A percentile compares a stretch with the other conserved stretches of the same genome.
These are phyloP conservation scores for Dione juno DNA, from an alignment of 2,888 invertebrate species.

Conservation along the genomic window DNA sequence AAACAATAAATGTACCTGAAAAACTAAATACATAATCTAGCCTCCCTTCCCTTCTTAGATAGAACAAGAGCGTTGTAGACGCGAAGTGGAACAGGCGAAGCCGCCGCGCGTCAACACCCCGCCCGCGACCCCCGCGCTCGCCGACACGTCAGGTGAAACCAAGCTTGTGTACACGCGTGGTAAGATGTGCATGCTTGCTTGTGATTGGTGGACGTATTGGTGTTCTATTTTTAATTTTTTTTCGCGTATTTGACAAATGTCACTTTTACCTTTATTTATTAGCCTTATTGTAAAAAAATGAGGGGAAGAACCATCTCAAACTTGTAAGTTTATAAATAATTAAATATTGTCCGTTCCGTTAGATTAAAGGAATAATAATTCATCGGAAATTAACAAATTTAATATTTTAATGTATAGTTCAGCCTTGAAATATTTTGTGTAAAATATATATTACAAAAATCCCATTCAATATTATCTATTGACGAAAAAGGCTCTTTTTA, in stretches of 20 bases:
- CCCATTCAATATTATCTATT: too few species aligned
- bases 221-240: not conserved
- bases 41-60: slow-evolving; percentile 53
- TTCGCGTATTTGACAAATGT: too few species aligned
- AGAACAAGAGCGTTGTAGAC: slow-evolving; percentile 74
- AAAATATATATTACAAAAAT: not conserved
- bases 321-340: too few species aligned
- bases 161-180: slow-evolving; percentile 74
- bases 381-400: too few species aligned
- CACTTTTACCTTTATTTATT: not conserved
- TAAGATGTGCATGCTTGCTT: slow-evolving; percentile 76
- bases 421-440: too few species aligned
- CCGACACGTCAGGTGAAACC: slow-evolving; percentile 50
- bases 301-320: too few species aligned
- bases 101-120: slow-evolving; percentile 61
- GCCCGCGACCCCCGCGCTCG: slow-evolving; percentile 36
- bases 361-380: too few species aligned
- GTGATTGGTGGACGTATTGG: not conserved
- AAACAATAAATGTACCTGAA: too few species aligned
- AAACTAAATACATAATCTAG: too few species aligned
- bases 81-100: slow-evolving; percentile 72
- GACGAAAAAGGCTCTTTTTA: too few species aligned
- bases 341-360: too few species aligned
- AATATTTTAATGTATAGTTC: too few species aligned
- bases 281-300: not conserved